Percentiles rank a stretch among this genome's conserved stretches.
Evolutionary conservation across 2,888 invertebrate species (phyloP).

Genomic region (Sisyra terminalis): DNA sequence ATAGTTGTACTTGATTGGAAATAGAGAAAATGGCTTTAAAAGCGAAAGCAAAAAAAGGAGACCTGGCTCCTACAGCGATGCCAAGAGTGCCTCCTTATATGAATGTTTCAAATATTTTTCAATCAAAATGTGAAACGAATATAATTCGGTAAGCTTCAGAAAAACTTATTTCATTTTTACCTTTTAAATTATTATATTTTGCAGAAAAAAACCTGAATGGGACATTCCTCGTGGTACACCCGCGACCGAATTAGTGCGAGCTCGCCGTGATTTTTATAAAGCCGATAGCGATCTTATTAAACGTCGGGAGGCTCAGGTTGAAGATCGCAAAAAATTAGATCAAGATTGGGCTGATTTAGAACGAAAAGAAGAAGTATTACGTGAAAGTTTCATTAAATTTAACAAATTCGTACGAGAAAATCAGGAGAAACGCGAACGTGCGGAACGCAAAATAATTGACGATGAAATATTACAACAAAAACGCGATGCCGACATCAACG

Average conservation of each 20-base stretch:
- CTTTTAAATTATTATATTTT: no score
- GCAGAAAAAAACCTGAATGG: constrained; percentile 44
- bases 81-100: constrained; percentile 34
- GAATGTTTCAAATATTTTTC: constrained; percentile 33
- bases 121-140: constrained; percentile 32
- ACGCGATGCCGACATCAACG: constrained; percentile 33
- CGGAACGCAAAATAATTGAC: constrained; percentile 36
- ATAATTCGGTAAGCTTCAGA: constrained; percentile 31
- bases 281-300: constrained; percentile 30
- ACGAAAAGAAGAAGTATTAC: constrained; percentile 32
- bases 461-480: constrained; percentile 32
- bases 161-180: no score
- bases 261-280: constrained; percentile 32
- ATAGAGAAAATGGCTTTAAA: background rate
- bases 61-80: constrained; percentile 19
- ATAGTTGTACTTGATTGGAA: constrained; percentile 1
- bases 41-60: background rate
- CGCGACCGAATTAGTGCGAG: constrained; percentile 34
- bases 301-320: constrained; percentile 29
- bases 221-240: constrained; percentile 38
- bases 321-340: constrained; percentile 29
- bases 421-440: constrained; percentile 43
- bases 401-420: constrained; percentile 48
- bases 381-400: constrained; percentile 41
- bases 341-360: constrained; percentile 36